These are phyloP conservation scores for Proteles cristata DNA, from an alignment of 2,113 vertebrate species.

Conservation along the genomic window DNA sequence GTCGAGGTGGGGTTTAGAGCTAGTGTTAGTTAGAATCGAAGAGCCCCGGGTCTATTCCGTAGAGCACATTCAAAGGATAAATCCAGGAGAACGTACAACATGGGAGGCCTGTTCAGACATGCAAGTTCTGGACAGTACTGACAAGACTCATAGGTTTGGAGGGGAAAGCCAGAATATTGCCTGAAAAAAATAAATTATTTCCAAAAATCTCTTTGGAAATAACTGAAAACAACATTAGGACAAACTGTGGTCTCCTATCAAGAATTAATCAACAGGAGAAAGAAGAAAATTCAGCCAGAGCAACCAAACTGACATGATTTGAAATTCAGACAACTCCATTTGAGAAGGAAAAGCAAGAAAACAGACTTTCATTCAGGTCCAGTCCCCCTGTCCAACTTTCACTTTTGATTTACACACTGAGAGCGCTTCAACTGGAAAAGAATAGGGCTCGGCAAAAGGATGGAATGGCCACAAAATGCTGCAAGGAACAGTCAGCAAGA, in stretches of 20 bases:
- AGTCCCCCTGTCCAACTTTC: background rate
- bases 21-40: background rate
- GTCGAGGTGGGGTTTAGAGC: background rate
- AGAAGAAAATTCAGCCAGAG: conserved; percentile 60
- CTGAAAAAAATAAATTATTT: conserved; percentile 51
- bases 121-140: conserved; percentile 44
- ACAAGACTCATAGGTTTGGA: conserved; percentile 65
- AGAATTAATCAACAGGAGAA: conserved; percentile 65
- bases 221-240: conserved; percentile 53
- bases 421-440: conserved; percentile 6
- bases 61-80: background rate
- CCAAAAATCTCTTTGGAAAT: conserved; percentile 58
- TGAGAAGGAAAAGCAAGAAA: conserved; percentile 65
- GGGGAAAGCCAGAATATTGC: conserved; percentile 37
- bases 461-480: background rate
- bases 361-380: background rate
- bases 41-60: background rate
- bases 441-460: background rate
- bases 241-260: conserved; percentile 58
- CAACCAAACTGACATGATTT: conserved; percentile 61
- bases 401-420: conserved; percentile 28
- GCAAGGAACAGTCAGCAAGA: background rate
- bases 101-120: background rate
- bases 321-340: conserved; percentile 56
- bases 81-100: background rate